Conservation (phyloP, 2,113 vertebrate genomes). For the Halichoerus grypus region DNA sequence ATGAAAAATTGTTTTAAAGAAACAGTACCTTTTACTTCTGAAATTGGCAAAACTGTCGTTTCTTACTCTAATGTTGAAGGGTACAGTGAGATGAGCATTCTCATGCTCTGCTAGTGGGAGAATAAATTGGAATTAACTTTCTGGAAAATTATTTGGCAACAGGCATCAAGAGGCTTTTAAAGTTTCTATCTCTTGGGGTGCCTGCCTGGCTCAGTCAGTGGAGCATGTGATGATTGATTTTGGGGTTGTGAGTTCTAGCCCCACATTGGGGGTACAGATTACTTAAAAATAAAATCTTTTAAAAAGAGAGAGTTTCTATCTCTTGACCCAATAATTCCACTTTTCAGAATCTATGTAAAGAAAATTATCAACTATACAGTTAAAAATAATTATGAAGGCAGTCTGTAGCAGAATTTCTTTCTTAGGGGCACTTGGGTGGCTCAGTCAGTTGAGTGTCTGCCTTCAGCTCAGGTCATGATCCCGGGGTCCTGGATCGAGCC, state of each 20-base stretch:
- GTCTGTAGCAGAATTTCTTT: background rate
- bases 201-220: background rate
- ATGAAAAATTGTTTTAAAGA: background rate
- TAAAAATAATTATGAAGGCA: slow-evolving; percentile 15
- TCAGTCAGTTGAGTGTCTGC: background rate
- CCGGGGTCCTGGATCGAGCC: too few species aligned
- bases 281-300: background rate
- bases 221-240: background rate
- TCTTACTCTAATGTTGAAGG: background rate
- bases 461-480: background rate
- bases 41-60: background rate
- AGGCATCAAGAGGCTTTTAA: background rate
- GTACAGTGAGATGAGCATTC: background rate
- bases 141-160: slow-evolving; percentile 36
- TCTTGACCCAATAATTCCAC: background rate
- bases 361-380: background rate
- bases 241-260: background rate
- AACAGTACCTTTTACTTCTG: background rate
- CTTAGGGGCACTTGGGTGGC: background rate
- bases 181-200: background rate
- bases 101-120: background rate
- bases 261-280: background rate
- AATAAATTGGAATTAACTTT: background rate
- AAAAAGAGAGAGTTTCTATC: background rate
- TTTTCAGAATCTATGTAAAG: background rate